Evolutionary conservation across 2,113 vertebrate species (phyloP), one percentile per base, ranked within the genome.

Genomic region (Diphyllodes magnificus): DNA sequence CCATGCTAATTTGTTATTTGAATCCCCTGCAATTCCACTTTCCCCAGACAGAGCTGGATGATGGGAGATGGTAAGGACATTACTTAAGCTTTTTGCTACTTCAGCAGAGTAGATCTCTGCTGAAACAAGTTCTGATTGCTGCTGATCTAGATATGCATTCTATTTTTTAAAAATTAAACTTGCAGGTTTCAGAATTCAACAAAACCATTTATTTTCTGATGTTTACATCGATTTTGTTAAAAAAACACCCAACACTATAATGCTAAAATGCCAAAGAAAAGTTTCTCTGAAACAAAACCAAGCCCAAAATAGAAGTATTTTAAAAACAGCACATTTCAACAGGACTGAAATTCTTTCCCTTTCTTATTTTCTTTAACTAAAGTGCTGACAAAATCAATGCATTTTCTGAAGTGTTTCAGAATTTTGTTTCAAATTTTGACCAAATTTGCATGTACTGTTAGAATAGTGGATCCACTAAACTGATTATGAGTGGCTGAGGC

Each of bases 1-100:
- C 64, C 37, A 60, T 65, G 65, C 56, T 95, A 76, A 89, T 92
- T 95, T 95, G 94, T 91, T 95, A 96, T 93, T 95, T 95, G 94
- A 95, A 71, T 89, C 91, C 57, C 23, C 45, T 76, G 21, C 53
- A 82, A 49, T 39, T 31, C 45, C 18, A 53, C 40, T 95, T 92
- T 87, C 61, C 53, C 65, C 66, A 73, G 54, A 61, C 3, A 81
- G 44, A 82, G 65, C 15, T 70, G 13, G 57, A n/a, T 82, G 57
- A 64, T 57, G 39, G 65, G 73, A 95, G n/a, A 30, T 24, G 15
- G 42, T 42, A 40, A 31, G 75, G 54, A 82, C 9, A 15, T 27
- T 93, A 39, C 31, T 25, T 69, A 39, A 82, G 28, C 11, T 59
- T 91, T 90, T 69, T 60, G n/a, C 37, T 37, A 37, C 37, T 37